These are phyloP conservation scores for Platalea minor DNA, from an alignment of 2,797 vertebrate species.

Conservation along the genomic window DNA sequence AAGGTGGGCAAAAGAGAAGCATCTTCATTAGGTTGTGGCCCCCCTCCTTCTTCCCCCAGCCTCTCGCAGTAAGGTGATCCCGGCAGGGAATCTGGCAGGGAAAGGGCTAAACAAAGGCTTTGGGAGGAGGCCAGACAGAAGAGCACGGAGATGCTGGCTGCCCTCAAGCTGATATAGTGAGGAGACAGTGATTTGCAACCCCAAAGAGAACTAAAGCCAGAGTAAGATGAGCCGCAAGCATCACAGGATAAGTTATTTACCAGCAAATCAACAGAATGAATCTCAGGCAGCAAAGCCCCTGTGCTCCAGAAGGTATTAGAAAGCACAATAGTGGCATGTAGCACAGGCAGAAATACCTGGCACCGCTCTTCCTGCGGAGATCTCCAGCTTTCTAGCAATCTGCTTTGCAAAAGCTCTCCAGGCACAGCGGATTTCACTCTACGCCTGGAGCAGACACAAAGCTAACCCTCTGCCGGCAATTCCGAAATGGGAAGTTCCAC, in stretches of 20 bases:
- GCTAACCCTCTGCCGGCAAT: not conserved
- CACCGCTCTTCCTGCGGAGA: not conserved
- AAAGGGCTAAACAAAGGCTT: conserved; percentile 36
- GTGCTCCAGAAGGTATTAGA: conserved; percentile 17
- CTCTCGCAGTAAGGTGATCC: not conserved
- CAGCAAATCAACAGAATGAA: conserved; percentile 7
- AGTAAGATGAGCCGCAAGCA: not conserved
- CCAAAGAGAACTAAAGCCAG: conserved; percentile 9
- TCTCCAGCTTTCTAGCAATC: conserved; percentile 9
- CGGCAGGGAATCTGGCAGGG: not conserved
- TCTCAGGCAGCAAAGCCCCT: not conserved
- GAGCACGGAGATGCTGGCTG: not conserved
- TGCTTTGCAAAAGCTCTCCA: not conserved
- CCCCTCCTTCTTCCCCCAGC: not conserved
- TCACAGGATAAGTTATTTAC: conserved; percentile 20
- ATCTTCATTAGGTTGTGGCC: not conserved
- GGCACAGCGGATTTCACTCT: not conserved
- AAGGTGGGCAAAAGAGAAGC: not conserved
- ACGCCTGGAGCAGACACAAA: not conserved
- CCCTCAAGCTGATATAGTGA: not conserved
- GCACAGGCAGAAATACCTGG: conserved; percentile 1
- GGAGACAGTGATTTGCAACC: conserved; percentile 5
- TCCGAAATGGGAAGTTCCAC: not conserved
- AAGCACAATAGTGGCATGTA: not conserved
- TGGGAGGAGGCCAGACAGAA: conserved; percentile 36